Evolutionary conservation across 1,140 invertebrate species (phyloP).

Genomic region (Phthorimaea operculella): DNA sequence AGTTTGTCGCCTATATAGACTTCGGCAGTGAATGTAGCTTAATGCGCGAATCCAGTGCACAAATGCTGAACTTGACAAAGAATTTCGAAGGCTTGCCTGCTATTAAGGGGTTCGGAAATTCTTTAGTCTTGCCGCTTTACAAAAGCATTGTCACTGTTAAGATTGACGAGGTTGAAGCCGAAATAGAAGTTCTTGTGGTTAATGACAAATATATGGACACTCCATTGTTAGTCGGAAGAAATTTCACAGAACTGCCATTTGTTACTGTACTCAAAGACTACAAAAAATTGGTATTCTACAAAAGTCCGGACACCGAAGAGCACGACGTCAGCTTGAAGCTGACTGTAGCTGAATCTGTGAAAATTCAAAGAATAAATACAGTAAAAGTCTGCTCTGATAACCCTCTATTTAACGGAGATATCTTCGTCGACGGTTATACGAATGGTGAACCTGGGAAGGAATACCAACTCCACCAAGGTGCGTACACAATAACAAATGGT

Average conservation of each 20-base stretch:
- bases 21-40: conserved; percentile 13
- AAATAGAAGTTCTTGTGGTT: conserved; percentile 9
- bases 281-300: conserved; percentile 9
- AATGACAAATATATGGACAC: conserved; percentile 8
- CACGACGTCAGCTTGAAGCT: background rate
- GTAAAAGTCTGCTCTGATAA: background rate
- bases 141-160: conserved; percentile 4
- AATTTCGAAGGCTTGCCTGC: background rate
- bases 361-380: background rate
- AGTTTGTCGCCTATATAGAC: conserved; percentile 8
- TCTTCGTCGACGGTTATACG: background rate
- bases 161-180: conserved; percentile 11
- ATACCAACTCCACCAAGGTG: conserved; percentile 5
- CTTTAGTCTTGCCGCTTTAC: background rate
- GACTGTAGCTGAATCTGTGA: background rate
- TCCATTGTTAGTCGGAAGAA: conserved; percentile 9
- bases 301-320: background rate
- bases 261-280: conserved; percentile 10
- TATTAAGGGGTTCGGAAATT: conserved; percentile 8
- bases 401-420: background rate
- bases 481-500: background rate
- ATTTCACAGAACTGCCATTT: conserved; percentile 12
- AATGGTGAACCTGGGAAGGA: conserved; percentile 1
- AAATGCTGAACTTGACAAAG: background rate
- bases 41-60: background rate